Evolutionary conservation across 2,888 invertebrate species (phyloP), one percentile per base, ranked within the genome.

Genomic region (Acronicta alni): DNA sequence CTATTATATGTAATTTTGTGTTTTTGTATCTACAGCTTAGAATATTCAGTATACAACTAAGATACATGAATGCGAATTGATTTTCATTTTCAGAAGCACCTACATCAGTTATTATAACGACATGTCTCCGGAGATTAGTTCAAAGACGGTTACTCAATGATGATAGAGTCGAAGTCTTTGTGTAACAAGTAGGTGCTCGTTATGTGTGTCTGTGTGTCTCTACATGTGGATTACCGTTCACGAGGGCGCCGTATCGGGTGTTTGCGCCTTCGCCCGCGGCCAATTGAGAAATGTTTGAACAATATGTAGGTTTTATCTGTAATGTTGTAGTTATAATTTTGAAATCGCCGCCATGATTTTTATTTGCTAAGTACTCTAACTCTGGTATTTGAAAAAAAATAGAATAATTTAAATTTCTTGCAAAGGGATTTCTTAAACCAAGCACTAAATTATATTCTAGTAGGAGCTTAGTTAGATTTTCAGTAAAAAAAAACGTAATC

Each of bases 221-320:
- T 66, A 61, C 62, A 66, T 75, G 59, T 77, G 67, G 67, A 75
- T 75, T 68, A 67, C 63, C 69, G 80, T 73, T 75, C 75, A 70
- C 67, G 69, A 70, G 64, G 58, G 62, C 67, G 59, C 76, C 73
- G 70, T 79, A 74, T 77, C 71, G 62, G 60, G 72, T 73, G 72
- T 79, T 71, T 70, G 75, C 72, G 68, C 71, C 75, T 75, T 62
- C 59, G 69, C 70, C 69, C 58, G 65, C 65, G 69, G 67, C 62
- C 70, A 76, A 75, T 82, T 82, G 80, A 72, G 81, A 67, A 82
- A 82, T 85, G 75, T 84, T 84, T 85, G 80, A 80, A 82, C 84
- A 84, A 79, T 81, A 82, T 76, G 75, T 79, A 68, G 69, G 79
- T 75, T 78, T 72, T 72, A 58, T 53, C 55, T 35, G 62, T 75